phyloP scores from a whole-genome alignment of 2,113 vertebrate genomes.

The Astur gentilis region DNA sequence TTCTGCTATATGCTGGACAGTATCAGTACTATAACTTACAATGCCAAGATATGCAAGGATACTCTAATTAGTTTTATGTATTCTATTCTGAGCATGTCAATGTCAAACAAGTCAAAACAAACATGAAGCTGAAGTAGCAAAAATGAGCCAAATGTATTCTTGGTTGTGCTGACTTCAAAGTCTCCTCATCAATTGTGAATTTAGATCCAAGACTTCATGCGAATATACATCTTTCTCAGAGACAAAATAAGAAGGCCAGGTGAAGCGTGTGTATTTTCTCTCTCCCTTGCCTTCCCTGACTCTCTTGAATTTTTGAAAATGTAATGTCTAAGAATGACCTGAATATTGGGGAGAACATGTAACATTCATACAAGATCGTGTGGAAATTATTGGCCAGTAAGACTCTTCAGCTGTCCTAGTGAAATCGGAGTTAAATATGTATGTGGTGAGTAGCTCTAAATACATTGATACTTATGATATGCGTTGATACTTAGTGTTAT shows the following conservation, averaged over 20 bases:
- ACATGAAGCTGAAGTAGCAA: neutral
- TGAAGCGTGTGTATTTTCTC: neutral
- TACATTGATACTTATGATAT: neutral
- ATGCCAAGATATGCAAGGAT: neutral
- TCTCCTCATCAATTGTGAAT: neutral
- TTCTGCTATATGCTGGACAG: neutral
- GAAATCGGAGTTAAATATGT: neutral
- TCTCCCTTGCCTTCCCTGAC: neutral
- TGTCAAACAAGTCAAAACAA: neutral
- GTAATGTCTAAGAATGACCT: neutral
- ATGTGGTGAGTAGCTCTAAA: neutral
- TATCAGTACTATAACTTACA: neutral
- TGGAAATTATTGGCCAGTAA: neutral
- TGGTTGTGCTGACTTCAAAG: neutral
- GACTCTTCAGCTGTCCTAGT: neutral
- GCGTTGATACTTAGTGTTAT: neutral
- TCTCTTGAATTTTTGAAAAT: neutral
- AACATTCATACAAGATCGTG: neutral
- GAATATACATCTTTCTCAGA: neutral
- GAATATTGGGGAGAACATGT: neutral
- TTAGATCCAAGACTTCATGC: neutral
- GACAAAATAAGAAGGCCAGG: neutral
- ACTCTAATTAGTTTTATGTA: neutral
- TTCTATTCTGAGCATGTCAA: neutral
- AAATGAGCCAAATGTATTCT: neutral